Percentiles rank a stretch among this genome's conserved stretches.
Evolutionary conservation across 2,797 vertebrate genomes (phyloP).

Genomic region (Phoxinus dragarum): DNA sequence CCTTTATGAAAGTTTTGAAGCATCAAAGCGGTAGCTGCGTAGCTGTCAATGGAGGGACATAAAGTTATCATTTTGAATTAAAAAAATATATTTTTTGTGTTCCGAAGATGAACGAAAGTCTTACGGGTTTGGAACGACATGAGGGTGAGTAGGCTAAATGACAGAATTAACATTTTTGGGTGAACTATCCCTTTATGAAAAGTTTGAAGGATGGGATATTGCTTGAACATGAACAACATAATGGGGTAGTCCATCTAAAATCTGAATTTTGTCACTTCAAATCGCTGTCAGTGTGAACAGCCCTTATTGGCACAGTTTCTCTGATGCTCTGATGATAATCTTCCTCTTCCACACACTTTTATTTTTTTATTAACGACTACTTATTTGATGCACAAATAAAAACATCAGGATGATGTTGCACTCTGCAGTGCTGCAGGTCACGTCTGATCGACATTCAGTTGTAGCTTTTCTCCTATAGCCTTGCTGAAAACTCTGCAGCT

Average conservation of each 20-base stretch:
- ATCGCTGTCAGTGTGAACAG: not conserved
- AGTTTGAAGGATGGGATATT: not conserved
- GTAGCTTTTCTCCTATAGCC: not conserved
- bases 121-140: too few species aligned
- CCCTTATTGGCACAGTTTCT: not conserved
- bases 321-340: too few species aligned
- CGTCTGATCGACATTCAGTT: conserved; percentile 14
- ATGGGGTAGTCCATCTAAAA: too few species aligned
- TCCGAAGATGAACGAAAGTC: too few species aligned
- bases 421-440: not conserved
- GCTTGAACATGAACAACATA: not conserved
- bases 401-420: not conserved
- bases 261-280: not conserved
- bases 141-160: too few species aligned
- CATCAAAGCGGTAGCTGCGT: too few species aligned
- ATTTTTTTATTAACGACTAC: not conserved
- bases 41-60: too few species aligned
- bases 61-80: too few species aligned
- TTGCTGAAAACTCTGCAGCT: not conserved
- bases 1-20: too few species aligned
- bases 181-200: not conserved
- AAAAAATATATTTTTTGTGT: too few species aligned
- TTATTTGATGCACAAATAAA: not conserved
- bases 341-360: not conserved
- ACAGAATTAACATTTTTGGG: too few species aligned